Evolutionary conservation across 2,888 invertebrate species (phyloP).

Genomic region (Deroplatys truncata): DNA sequence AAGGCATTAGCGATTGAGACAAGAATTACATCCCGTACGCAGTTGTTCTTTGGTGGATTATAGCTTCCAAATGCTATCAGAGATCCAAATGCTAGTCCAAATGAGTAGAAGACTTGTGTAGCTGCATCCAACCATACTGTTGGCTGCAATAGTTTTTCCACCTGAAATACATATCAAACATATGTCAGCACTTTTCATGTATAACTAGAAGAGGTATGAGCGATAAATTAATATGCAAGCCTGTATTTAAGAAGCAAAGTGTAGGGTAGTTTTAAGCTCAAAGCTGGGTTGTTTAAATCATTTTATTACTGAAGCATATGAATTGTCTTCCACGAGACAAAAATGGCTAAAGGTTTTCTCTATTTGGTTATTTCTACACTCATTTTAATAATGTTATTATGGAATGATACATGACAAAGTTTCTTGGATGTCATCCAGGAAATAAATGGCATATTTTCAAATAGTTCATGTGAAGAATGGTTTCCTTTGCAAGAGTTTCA

Average conservation of each 20-base stretch:
- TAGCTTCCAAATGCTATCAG: slow-evolving; percentile 94
- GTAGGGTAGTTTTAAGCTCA: background rate
- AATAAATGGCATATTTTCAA: no score
- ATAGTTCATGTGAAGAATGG: no score
- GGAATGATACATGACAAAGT: no score
- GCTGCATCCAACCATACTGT: slow-evolving; percentile 95
- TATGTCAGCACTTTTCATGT: no score
- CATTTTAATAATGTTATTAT: no score
- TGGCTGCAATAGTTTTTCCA: slow-evolving; percentile 79
- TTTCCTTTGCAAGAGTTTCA: no score
- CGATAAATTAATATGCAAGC: background rate
- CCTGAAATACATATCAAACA: slow-evolving; percentile 48
- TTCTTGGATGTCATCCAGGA: no score
- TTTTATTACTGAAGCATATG: no score
- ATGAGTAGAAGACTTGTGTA: slow-evolving; percentile 95
- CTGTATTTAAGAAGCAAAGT: background rate
- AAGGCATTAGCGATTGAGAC: slow-evolving; percentile 90
- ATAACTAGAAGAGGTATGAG: slow-evolving; percentile 12
- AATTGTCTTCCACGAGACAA: no score
- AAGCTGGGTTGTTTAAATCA: no score
- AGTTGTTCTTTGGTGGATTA: slow-evolving; percentile 92
- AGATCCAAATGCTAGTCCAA: slow-evolving; percentile 92
- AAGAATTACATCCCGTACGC: slow-evolving; percentile 83
- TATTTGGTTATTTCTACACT: no score
- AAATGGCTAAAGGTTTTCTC: no score